Evolutionary conservation across 2,113 vertebrate species (phyloP).

Genomic region (Ia io): DNA sequence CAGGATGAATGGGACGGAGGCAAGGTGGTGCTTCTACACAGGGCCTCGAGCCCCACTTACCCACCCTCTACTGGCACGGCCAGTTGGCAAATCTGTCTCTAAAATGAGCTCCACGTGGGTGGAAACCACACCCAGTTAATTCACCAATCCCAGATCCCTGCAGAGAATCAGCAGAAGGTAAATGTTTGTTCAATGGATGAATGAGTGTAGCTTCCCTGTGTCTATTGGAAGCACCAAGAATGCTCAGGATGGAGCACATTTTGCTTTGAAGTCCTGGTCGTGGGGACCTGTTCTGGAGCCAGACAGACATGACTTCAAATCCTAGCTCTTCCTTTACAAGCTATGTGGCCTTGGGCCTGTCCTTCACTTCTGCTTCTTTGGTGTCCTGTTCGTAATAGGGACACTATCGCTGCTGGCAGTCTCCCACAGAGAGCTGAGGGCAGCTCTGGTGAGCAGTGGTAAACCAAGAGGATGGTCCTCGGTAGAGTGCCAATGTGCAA

Average conservation of each 20-base stretch:
- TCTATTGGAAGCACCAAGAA: background rate
- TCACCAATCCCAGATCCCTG: background rate
- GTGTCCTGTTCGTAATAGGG: background rate
- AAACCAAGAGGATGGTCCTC: background rate
- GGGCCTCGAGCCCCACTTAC: background rate
- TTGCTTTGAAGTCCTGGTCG: background rate
- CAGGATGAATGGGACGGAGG: background rate
- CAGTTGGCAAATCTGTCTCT: background rate
- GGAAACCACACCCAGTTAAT: background rate
- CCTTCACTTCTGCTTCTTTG: background rate
- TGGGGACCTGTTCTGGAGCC: background rate
- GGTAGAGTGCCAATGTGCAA: background rate
- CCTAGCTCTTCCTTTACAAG: background rate
- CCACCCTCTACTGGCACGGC: background rate
- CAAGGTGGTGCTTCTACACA: background rate
- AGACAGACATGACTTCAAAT: background rate
- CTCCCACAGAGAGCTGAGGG: background rate
- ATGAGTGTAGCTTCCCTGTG: background rate
- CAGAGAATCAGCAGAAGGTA: background rate
- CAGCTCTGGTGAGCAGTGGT: background rate
- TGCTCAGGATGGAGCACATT: background rate
- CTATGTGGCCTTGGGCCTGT: background rate
- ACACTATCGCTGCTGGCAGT: background rate
- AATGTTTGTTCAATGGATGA: background rate
- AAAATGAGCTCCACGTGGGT: background rate